A percentile compares a stretch with the other conserved stretches of the same genome.
phyloP scores from a whole-genome alignment of 2,113 vertebrate genomes.

The Hemichromis elongatus region DNA sequence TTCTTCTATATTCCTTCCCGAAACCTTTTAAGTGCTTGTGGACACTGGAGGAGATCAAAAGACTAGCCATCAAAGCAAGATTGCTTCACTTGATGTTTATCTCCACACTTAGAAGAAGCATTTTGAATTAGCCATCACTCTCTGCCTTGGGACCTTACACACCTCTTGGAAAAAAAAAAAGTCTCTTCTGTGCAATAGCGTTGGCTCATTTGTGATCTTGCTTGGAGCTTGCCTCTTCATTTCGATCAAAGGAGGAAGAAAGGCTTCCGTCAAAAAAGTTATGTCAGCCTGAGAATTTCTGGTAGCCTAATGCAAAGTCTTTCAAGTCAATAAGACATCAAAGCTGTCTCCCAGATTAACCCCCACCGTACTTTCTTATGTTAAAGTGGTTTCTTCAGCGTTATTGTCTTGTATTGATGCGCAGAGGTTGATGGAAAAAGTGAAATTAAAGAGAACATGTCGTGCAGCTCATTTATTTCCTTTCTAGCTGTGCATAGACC shows the following conservation, averaged over 20 bases:
- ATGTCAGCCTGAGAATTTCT: neutral
- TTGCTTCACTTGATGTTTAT: constrained; percentile 15
- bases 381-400: neutral
- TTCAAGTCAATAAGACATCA: neutral
- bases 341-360: neutral
- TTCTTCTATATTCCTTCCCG: neutral
- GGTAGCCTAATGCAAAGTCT: neutral
- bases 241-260: neutral
- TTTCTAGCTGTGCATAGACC: neutral
- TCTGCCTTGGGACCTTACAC: neutral
- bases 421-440: neutral
- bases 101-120: neutral
- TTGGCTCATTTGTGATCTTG: neutral
- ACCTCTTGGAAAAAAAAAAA: neutral
- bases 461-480: neutral
- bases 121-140: neutral
- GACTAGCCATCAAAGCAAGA: neutral
- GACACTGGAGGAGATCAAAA: neutral
- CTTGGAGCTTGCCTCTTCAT: neutral
- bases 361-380: neutral
- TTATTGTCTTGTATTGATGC: neutral
- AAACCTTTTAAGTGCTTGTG: neutral
- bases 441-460: neutral
- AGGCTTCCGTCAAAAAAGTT: neutral
- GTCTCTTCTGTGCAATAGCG: neutral